Base-by-base conservation (phyloP, 2,113 vertebrate genomes). In the Bubo blakistoni region DNA sequence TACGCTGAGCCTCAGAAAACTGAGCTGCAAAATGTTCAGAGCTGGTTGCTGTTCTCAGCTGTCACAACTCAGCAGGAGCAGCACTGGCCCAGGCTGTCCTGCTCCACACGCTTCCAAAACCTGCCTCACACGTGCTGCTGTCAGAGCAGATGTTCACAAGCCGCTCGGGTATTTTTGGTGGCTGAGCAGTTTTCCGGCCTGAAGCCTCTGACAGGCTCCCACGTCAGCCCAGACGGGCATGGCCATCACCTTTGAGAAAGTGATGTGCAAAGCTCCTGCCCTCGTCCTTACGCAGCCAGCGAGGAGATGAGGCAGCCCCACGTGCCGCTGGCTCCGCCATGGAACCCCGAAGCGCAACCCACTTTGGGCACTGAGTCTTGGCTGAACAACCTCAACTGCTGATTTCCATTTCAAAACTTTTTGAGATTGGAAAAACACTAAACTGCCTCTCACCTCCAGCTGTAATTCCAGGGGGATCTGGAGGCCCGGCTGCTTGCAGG, bases 301-400 rank as follows among this genome's bases (percentile, higher is more conserved):
- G 5, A 17, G 55, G 55, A 29, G 69, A 4, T 4, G 46, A 30
- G 58, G 67, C 46, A 32, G 81, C 58, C 42, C 19, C n/a, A n/a
- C 1, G 0, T 3, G 5, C 11, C 3, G 3, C 63, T 15, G 57
- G 52, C 38, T 46, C 32, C 0, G 40, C 58, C 20, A 1, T 0
- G 13, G 55, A 25, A 18, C 52, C 52, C 38, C 0, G 0, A 42
- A 22, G 22, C 30, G 32, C 52, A 1, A 19, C 16, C 19, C 7
- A 1, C 67, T n/a, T 12, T 13, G 30, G 46, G 25, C 34, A 7
- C 82, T 0, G 2, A 47, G 59, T 11, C 36, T 25, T 26, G 22
- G 46, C 63, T 36, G 17, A 52, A 15, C 27, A 15, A 15, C 36
- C 21, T 29, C 42, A n/a, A 0, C 9, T 0, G 1, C 15, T 0